Evolutionary conservation across 2,888 invertebrate species (phyloP).

Genomic region (Stomorhina lunata): DNA sequence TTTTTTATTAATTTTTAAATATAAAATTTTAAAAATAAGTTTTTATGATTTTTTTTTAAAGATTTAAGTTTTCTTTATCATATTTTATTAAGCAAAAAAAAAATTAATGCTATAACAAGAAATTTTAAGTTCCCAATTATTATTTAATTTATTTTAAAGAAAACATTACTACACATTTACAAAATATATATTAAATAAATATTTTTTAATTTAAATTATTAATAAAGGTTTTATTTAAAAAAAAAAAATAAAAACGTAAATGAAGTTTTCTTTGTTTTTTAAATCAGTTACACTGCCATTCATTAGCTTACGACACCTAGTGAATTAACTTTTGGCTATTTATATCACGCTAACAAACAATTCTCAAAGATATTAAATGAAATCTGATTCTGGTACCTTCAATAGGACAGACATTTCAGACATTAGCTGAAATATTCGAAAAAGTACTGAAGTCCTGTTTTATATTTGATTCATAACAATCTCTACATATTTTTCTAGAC

Average conservation of each 20-base stretch:
- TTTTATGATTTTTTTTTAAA: too few species aligned
- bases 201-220: slow-evolving; percentile 54
- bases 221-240: slow-evolving; percentile 60
- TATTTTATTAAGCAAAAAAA: neutral
- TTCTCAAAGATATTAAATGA: slow-evolving; percentile 6
- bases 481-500: too few species aligned
- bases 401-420: too few species aligned
- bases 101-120: slow-evolving; percentile 49
- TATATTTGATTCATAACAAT: too few species aligned
- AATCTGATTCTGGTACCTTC: too few species aligned
- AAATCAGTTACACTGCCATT: neutral
- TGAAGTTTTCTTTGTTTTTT: slow-evolving; percentile 48
- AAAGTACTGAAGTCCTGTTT: too few species aligned
- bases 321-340: too few species aligned
- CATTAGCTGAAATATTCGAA: too few species aligned
- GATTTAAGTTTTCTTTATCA: slow-evolving; percentile 25
- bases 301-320: too few species aligned
- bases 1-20: slow-evolving; percentile 22
- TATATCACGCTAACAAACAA: neutral
- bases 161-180: slow-evolving; percentile 8
- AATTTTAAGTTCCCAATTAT: slow-evolving; percentile 65
- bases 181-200: slow-evolving; percentile 32
- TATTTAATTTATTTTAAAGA: slow-evolving; percentile 46
- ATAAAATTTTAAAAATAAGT: slow-evolving; percentile 9
- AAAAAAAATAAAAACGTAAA: slow-evolving; percentile 49